A percentile compares a stretch with the other conserved stretches of the same genome.
These are phyloP conservation scores for Drosophila jambulina DNA, from an alignment of 1,140 invertebrate genomes.

Conservation along the genomic window DNA sequence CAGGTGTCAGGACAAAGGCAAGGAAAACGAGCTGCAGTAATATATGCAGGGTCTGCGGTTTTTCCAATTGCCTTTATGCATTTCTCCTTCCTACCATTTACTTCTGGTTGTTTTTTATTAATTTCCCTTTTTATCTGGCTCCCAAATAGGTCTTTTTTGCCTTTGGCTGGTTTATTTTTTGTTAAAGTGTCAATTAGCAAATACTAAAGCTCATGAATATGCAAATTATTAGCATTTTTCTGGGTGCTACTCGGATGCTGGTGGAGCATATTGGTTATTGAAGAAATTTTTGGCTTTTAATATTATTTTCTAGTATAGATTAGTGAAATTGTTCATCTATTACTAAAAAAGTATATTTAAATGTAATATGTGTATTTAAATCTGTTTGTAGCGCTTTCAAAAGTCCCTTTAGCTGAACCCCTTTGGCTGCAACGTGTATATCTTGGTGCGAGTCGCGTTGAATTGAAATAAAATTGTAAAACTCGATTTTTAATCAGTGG, in stretches of 20 bases:
- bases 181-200: constrained; percentile 78
- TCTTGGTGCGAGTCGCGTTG: constrained; percentile 21
- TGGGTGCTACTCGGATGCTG: constrained; percentile 6
- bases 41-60: constrained; percentile 66
- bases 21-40: constrained; percentile 50
- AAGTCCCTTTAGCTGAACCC: constrained; percentile 17
- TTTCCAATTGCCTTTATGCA: constrained; percentile 27
- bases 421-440: neutral
- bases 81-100: constrained; percentile 16
- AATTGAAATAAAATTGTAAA: constrained; percentile 60
- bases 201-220: constrained; percentile 82
- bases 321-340: neutral
- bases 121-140: constrained; percentile 63
- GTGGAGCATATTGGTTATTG: constrained; percentile 24
- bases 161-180: constrained; percentile 50
- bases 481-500: constrained; percentile 62
- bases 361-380: neutral
- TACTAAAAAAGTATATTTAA: neutral
- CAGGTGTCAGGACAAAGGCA: constrained; percentile 20
- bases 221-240: constrained; percentile 63
- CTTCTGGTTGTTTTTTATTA: constrained; percentile 60
- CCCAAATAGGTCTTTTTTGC: constrained; percentile 40
- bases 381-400: constrained; percentile 8
- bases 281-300: neutral
- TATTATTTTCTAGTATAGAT: neutral